Evolutionary conservation across 2,113 vertebrate species (phyloP).

Genomic region (Mesoclemmys tuberculata): DNA sequence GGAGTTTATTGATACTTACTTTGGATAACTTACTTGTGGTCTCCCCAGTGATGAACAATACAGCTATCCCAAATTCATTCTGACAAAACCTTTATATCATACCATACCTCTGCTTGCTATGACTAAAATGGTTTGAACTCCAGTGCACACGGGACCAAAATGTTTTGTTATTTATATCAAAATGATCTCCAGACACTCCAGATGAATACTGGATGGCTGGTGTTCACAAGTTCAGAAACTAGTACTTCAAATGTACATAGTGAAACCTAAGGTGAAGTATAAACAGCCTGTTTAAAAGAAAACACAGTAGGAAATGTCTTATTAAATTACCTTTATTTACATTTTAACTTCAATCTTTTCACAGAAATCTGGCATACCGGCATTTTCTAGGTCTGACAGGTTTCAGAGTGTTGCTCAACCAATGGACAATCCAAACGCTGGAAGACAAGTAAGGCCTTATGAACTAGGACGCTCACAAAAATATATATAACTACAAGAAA

Average conservation of each 20-base stretch:
- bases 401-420: neutral
- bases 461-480: neutral
- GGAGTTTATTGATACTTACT: neutral
- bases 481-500: neutral
- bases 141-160: neutral
- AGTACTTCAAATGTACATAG: neutral
- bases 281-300: neutral
- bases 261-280: neutral
- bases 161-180: neutral
- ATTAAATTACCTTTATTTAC: neutral
- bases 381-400: neutral
- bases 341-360: slow-evolving; percentile 22
- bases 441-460: neutral
- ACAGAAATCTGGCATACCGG: slow-evolving; percentile 18
- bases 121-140: neutral
- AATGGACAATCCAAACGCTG: neutral
- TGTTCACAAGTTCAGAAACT: neutral
- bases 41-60: neutral
- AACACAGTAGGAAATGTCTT: neutral
- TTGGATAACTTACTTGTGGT: neutral
- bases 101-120: neutral
- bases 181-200: neutral
- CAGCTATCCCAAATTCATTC: neutral
- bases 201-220: neutral
- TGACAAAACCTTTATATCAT: neutral